Evolutionary conservation across 2,888 invertebrate species (phyloP), one percentile per base, ranked within the genome.

Genomic region (Endotricha flammealis): DNA sequence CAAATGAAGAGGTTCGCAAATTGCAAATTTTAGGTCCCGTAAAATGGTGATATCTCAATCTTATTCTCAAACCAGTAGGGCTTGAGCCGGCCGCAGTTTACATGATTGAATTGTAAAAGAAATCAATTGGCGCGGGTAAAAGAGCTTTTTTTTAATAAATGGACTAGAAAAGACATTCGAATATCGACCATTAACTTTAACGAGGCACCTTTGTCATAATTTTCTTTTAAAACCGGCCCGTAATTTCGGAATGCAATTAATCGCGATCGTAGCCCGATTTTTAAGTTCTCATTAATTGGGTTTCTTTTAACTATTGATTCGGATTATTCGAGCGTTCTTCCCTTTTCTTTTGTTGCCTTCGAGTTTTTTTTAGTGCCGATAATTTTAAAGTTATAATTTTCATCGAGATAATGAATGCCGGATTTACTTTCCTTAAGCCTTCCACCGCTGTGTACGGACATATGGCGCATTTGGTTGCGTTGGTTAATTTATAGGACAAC

Each of bases 141-240:
- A 65, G 64, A 64, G 64, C 56, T 53, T 77, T 81, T 79, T 82
- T 80, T 80, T 77, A 82, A 77, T 68, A 79, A 82, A 82, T 78
- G 68, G 64, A 70, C 64, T 68, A 78, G 73, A 77, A 80, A 73
- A 68, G 64, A 61, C 60, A 62, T 58, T 68, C 64, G 65, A 65
- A 69, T 71, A 69, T 72, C 73, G 72, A 50, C 76, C 76, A 75
- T 82, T 82, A 73, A 62, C 57, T 68, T 71, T 80, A 82, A 79
- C 72, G 81, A 80, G 72, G 53, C 56, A 73, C 70, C 77, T 77
- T 79, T 80, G 77, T 82, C 79, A 82, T 81, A 78, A n/a, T 79
- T 80, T 72, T 71, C 77, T 77, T 80, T 79, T 69, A 67, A 70
- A 66, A 64, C 57, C 55, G 62, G 46, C 47, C 56, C 50, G 57